Evolutionary conservation across 2,113 vertebrate genomes (phyloP), one percentile per base, ranked within the genome.

Genomic region (Stigmatopora nigra): DNA sequence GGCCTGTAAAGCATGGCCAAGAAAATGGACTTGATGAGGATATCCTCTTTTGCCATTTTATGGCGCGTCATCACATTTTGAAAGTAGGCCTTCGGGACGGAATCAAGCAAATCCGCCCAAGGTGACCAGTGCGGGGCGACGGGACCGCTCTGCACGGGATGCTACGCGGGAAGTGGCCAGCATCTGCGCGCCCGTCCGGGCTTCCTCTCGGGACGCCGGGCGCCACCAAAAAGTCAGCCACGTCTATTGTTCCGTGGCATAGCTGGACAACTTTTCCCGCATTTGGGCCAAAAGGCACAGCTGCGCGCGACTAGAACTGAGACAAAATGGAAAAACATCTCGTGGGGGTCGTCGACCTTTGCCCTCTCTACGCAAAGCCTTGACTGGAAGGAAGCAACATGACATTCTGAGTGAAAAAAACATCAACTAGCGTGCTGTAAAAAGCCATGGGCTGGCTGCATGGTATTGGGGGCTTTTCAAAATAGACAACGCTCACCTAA

Each of bases 151-250:
- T 17, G 19, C 19, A 53, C 51, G 22, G 51, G 51, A 53, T 53
- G 51, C 51, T 20, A n/a, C 3, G 20, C 51, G 12, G 51, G 51
- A 53, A 53, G 19, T 10, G 20, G 19, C 3, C 4, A 10, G 19
- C n/a, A 3, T 3, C 9, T 52, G n/a, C 20, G 19, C 49, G 20
- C 9, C n/a, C 11, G 25, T 15, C 3, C 8, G 3, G 56, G 57
- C 12, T 81, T 78, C 72, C 76, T 48, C 76, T 72, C 79, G 73
- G 35, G 72, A 74, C 63, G n/a, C 73, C n/a, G 51, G 25, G 70
- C 77, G 68, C 16, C 59, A 22, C 3, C 65, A 52, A 62, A 44
- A 75, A 63, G 58, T 72, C 67, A 49, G 14, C 51, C 5, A 47
- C 45, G 9, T 55, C 63, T 63, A 72, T 15, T 77, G 73, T 11